Base-by-base conservation (phyloP, 2,113 vertebrate species). In the Apodemus speciosus region DNA sequence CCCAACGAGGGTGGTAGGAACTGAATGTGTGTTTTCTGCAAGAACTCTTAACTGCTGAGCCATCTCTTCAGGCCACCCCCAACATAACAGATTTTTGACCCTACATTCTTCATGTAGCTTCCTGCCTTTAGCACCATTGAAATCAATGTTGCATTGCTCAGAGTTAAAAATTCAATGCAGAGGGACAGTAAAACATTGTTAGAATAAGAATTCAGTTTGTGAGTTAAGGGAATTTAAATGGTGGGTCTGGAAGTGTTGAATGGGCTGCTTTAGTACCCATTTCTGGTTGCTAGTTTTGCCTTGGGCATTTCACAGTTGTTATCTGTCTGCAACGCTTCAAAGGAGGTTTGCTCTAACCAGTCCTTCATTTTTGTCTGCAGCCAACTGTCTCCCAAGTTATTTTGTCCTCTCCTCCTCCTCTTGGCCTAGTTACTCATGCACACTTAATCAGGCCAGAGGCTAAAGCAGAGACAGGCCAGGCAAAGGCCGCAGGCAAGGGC, bases 101-200 rank as follows among this genome's bases (percentile, higher is more conserved):
- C 23, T n/a, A 25, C 32, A 68, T 53, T 88, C 62, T 58, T 92
- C 35, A 73, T 2, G 1, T n/a, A 13, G 72, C 62, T 81, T 86
- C 62, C 43, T 6, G 53, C 40, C 66, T 88, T 72, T 84, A 58
- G 30, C 40, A 64, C 11, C 71, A 56, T 56, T n/a, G 84, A 68
- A 93, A 77, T 40, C 91, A 79, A 80, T 35, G 23, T 32, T 58
- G n/a, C 27, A 53, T 72, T 73, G 69, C 84, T 95, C 35, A n/a
- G 53, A 93, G 91, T 86, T 87, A 64, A 89, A 46, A 90, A 79
- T 86, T 93, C 68, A 62, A 35, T 27, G 62, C 18, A 92, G 69
- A 51, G 56, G 40, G 49, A 6, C 49, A 56, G 15, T 35, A n/a
- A 72, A n/a, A 71, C 23, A 68, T 38, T 46, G 53, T 71, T 53